These are phyloP conservation scores for Temnopleurus reevesii DNA, from an alignment of 53 echinoderm and acorn worm genomes.

Conservation along the genomic window DNA sequence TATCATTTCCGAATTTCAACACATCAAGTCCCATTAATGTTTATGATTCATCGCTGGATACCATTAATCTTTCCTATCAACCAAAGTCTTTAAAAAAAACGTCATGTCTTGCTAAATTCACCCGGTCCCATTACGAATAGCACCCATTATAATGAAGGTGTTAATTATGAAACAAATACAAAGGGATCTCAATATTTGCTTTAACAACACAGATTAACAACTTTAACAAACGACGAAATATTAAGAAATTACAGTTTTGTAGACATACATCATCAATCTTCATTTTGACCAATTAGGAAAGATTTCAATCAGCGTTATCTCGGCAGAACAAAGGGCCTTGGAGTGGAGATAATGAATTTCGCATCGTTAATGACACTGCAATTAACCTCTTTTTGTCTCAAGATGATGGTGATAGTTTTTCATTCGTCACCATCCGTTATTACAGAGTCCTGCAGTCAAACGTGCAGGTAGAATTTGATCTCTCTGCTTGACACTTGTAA, in stretches of 20 bases:
- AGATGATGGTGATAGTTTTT: neutral
- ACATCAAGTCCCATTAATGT: too few species aligned
- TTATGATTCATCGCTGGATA: neutral
- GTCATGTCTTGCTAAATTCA: neutral
- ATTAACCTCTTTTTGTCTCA: neutral
- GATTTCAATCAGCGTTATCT: constrained; percentile 6
- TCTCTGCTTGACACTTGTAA: too few species aligned
- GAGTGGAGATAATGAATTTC: neutral
- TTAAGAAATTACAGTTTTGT: neutral
- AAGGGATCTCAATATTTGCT: neutral
- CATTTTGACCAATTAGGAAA: constrained; percentile 15
- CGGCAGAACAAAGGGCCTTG: neutral
- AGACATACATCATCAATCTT: neutral
- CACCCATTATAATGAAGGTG: neutral
- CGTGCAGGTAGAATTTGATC: too few species aligned
- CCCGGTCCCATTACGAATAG: neutral
- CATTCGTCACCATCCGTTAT: too few species aligned
- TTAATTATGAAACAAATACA: constrained; percentile 14
- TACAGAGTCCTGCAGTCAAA: too few species aligned
- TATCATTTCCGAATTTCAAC: too few species aligned
- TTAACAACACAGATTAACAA: neutral
- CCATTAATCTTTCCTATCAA: neutral
- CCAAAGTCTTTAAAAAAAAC: too few species aligned
- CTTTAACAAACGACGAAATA: neutral
- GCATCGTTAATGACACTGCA: neutral